A percentile compares a stretch with the other conserved stretches of the same genome.
phyloP scores from a whole-genome alignment of 2,113 vertebrate species.

The Strix aluco region DNA sequence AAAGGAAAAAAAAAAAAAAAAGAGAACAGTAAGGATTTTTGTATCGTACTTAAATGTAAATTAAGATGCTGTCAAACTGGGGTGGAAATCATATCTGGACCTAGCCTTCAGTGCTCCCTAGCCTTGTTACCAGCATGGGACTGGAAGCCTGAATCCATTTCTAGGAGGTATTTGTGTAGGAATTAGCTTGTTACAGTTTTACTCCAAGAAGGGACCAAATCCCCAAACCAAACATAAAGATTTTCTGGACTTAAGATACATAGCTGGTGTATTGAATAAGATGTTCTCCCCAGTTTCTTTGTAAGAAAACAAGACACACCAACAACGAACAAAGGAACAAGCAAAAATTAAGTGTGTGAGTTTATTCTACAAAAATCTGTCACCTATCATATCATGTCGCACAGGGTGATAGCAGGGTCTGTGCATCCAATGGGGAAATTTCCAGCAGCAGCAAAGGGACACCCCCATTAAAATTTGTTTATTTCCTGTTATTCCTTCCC shows the following conservation, averaged over 20 bases:
- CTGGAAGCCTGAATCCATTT: neutral
- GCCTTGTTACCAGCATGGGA: neutral
- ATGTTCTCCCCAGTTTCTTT: neutral
- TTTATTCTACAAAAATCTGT: neutral
- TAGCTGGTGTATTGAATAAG: neutral
- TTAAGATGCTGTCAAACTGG: neutral
- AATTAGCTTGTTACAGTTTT: neutral
- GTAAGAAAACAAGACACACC: neutral
- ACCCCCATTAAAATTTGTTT: neutral
- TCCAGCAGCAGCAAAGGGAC: neutral
- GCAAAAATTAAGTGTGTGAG: neutral
- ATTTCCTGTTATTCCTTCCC: neutral
- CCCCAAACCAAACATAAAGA: neutral
- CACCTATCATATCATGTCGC: neutral
- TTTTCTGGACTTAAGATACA: neutral
- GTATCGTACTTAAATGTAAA: neutral
- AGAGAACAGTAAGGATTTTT: neutral
- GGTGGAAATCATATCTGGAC: neutral
- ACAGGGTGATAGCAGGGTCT: neutral
- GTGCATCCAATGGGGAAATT: neutral
- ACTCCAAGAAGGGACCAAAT: neutral
- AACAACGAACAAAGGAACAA: neutral
- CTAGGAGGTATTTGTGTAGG: neutral
- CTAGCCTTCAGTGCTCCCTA: rapidly evolving
- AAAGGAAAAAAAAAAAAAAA: neutral